phyloP scores from a whole-genome alignment of 1,140 invertebrate species.

The Ladona fulva region DNA sequence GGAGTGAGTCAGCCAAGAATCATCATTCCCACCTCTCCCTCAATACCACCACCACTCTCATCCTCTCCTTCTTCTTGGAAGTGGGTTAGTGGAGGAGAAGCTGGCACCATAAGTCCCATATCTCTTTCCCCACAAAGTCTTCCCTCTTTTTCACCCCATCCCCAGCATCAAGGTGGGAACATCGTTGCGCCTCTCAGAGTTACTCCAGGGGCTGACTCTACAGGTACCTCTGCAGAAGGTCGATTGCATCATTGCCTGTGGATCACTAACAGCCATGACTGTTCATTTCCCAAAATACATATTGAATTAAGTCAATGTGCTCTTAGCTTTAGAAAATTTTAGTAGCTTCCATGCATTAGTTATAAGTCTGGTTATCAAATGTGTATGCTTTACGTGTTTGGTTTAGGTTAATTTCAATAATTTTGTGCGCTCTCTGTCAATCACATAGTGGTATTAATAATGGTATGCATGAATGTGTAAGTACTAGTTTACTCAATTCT shows the following conservation, averaged over 20 bases:
- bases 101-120: slow-evolving; percentile 45
- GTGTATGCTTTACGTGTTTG: too few species aligned
- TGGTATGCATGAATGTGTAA: too few species aligned
- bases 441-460: too few species aligned
- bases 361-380: too few species aligned
- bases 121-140: slow-evolving; percentile 47
- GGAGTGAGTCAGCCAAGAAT: neutral
- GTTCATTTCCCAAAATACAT: neutral
- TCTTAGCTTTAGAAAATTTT: neutral
- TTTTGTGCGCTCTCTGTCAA: too few species aligned
- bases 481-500: too few species aligned
- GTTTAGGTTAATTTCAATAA: too few species aligned
- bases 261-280: neutral
- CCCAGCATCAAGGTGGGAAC: slow-evolving; percentile 9
- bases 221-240: slow-evolving; percentile 12
- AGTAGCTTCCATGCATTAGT: neutral
- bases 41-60: slow-evolving; percentile 27
- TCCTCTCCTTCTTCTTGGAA: neutral
- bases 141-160: slow-evolving; percentile 38
- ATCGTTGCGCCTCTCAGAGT: neutral
- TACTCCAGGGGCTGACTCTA: slow-evolving; percentile 10
- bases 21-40: neutral
- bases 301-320: neutral
- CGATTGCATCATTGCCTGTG: neutral
- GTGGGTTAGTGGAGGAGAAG: slow-evolving; percentile 29